Evolutionary conservation across 2,888 invertebrate species (phyloP).

Genomic region (Maniola hyperantus): DNA sequence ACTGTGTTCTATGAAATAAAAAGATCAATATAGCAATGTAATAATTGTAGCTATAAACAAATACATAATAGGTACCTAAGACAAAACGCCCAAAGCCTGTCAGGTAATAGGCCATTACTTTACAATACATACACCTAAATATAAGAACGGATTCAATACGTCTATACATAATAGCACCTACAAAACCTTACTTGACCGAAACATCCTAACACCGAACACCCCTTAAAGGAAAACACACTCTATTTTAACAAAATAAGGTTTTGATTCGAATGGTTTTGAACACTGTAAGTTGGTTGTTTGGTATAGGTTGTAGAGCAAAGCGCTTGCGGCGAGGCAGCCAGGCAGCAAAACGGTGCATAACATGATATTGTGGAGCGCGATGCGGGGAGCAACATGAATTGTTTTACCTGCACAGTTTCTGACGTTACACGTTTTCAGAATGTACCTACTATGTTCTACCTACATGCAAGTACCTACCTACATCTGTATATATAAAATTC

Average conservation of each 20-base stretch:
- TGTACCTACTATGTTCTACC: no score
- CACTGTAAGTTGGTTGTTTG: conserved; percentile 21
- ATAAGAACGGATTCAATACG: conserved; percentile 45
- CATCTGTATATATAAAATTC: no score
- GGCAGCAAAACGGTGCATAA: conserved; percentile 75
- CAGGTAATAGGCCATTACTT: conserved; percentile 41
- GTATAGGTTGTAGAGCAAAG: conserved; percentile 15
- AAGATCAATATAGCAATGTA: no score
- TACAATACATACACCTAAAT: conserved; percentile 45
- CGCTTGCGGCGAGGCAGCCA: conserved; percentile 54
- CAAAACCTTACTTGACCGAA: conserved; percentile 8
- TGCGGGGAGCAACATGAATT: conserved; percentile 59
- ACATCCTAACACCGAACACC: conserved; percentile 10
- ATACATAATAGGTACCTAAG: neutral
- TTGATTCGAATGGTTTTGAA: conserved; percentile 18
- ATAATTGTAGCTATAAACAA: neutral
- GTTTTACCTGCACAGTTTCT: conserved; percentile 52
- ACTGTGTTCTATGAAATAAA: no score
- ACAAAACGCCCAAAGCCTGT: conserved; percentile 12
- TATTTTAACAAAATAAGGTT: conserved; percentile 2
- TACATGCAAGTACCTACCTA: no score
- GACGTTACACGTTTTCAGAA: conserved; percentile 6
- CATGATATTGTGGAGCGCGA: conserved; percentile 67
- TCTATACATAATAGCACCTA: conserved; percentile 40
- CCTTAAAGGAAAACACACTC: conserved; percentile 20